Percentiles rank a stretch among this genome's conserved stretches.
Evolutionary conservation across 30 jellyfish, hydroid and myxozoan genomes (phyloP).

Genomic region (Chrysaora quinquecirrha): DNA sequence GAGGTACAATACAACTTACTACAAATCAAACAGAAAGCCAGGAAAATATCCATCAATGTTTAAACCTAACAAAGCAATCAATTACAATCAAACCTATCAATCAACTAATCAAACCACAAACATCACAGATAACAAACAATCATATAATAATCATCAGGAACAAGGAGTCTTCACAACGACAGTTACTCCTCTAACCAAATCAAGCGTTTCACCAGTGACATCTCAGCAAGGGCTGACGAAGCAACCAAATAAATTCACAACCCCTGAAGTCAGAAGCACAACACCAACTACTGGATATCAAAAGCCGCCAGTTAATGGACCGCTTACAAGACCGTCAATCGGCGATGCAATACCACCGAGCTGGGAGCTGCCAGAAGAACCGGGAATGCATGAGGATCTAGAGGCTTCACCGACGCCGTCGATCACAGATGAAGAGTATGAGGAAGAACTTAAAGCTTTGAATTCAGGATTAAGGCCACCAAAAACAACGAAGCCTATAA

Average conservation of each 20-base stretch:
- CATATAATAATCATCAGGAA: not conserved
- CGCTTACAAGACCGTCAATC: conserved; percentile 60
- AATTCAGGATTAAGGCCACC: not conserved
- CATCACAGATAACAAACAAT: not conserved
- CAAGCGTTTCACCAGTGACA: not conserved
- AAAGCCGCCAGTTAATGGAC: conserved; percentile 49
- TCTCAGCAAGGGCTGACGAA: conserved; percentile 21
- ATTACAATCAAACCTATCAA: not conserved
- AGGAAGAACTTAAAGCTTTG: conserved; percentile 1
- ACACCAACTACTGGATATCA: conserved; percentile 44
- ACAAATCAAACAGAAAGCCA: conserved; percentile 18
- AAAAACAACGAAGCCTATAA: not conserved
- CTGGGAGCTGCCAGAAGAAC: conserved; percentile 14
- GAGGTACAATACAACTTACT: conserved; percentile 18
- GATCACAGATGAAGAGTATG: not conserved
- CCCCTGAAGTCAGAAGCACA: conserved; percentile 57
- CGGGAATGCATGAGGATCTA: conserved; percentile 28
- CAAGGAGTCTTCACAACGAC: not conserved
- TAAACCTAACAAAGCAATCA: not conserved
- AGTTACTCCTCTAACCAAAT: conserved; percentile 23
- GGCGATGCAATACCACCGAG: conserved; percentile 12
- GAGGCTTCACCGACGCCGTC: not conserved
- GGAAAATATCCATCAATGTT: not conserved
- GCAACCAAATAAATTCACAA: conserved; percentile 24
- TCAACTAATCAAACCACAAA: not conserved